phyloP scores from a whole-genome alignment of 2,113 vertebrate species.

The human (Homo sapiens) region DNA sequence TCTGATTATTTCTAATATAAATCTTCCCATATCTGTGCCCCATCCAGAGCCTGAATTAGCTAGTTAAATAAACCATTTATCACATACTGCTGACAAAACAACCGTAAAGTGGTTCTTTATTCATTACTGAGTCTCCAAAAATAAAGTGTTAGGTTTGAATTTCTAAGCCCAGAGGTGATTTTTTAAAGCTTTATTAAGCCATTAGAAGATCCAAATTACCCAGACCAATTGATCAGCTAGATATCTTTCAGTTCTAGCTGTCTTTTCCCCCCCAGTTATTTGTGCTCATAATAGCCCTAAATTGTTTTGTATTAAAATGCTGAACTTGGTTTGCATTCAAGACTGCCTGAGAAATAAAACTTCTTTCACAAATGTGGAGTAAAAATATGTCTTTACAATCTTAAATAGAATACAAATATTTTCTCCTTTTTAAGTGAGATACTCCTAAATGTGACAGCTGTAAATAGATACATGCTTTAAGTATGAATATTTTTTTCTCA shows the following conservation, averaged over 20 bases:
- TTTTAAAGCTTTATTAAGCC: neutral
- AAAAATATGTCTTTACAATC: constrained; percentile 2
- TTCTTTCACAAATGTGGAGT: neutral
- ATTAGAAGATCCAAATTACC: constrained; percentile 31
- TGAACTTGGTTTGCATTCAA: constrained; percentile 1
- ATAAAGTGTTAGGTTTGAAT: constrained; percentile 18
- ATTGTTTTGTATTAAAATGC: constrained; percentile 12
- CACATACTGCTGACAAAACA: neutral
- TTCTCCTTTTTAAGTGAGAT: neutral
- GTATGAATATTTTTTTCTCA: neutral
- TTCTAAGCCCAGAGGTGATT: neutral
- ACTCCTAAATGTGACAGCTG: neutral
- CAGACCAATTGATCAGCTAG: neutral
- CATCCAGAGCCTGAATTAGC: neutral
- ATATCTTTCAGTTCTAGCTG: neutral
- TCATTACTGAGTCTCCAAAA: constrained; percentile 31
- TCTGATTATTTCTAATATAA: neutral
- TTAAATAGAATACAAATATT: constrained; percentile 16
- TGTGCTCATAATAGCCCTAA: neutral
- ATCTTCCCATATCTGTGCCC: neutral
- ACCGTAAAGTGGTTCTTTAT: neutral
- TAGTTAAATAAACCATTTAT: constrained; percentile 6
- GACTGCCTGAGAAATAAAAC: constrained; percentile 9
- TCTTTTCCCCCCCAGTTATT: neutral
- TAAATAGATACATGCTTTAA: constrained; percentile 11